A percentile compares a stretch with the other conserved stretches of the same genome.
Evolutionary conservation across 2,797 vertebrate species (phyloP).

Genomic region (Ctenopoma kingsleyae): DNA sequence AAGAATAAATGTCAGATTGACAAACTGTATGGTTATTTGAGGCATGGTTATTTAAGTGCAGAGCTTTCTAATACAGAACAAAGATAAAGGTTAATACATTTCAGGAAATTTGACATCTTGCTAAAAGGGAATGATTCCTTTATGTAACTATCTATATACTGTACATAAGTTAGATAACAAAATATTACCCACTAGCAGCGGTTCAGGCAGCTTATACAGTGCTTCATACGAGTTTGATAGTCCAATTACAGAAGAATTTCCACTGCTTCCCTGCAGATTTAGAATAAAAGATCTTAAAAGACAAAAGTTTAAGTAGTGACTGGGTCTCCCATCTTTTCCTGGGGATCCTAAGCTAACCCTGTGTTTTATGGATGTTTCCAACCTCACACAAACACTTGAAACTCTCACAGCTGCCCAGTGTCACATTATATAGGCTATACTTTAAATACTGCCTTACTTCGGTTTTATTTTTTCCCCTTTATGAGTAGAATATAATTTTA

Average conservation of each 20-base stretch:
- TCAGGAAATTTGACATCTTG: constrained; percentile 22
- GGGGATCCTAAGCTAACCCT: constrained; percentile 35
- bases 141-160: neutral
- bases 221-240: neutral
- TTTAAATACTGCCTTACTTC: constrained; percentile 39
- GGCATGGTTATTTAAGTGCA: constrained; percentile 71
- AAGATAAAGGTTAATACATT: constrained; percentile 20
- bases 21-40: constrained; percentile 70
- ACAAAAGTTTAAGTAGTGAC: constrained; percentile 18
- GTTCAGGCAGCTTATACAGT: constrained; percentile 3
- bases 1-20: constrained; percentile 81
- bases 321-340: constrained; percentile 49
- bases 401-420: constrained; percentile 34
- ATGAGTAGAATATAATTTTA: constrained; percentile 14
- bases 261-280: constrained; percentile 14
- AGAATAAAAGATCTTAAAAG: constrained; percentile 15
- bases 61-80: constrained; percentile 32
- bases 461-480: constrained; percentile 12
- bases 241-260: constrained; percentile 7
- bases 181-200: neutral
- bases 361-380: constrained; percentile 65
- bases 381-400: constrained; percentile 58
- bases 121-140: constrained; percentile 21
- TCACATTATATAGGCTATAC: constrained; percentile 36
- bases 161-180: neutral